These are phyloP conservation scores for Cladorhizidae sp. DNA, from an alignment of 37 sponge, comb jelly and placozoan species.

Conservation along the genomic window DNA sequence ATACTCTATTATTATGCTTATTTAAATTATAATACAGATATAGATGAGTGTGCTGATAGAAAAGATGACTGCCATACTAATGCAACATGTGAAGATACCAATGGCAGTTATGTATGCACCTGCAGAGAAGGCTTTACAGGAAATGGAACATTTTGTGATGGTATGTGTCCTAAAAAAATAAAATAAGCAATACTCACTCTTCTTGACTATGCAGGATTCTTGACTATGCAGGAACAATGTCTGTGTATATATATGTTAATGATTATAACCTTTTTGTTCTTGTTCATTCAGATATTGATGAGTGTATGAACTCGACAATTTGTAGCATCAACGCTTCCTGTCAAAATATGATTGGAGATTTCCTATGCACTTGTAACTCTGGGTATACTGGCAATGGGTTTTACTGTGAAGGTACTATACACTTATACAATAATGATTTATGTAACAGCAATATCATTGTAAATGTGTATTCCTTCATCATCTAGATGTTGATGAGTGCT, in stretches of 20 bases:
- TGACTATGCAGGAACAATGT: too few species aligned
- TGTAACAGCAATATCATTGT: too few species aligned
- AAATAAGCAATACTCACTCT: too few species aligned
- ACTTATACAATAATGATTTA: too few species aligned
- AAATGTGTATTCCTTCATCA: conserved; percentile 7
- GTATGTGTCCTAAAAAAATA: too few species aligned
- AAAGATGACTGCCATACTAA: conserved; percentile 19
- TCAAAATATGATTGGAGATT: conserved; percentile 35
- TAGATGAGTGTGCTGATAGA: conserved; percentile 35
- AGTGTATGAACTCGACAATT: conserved; percentile 3
- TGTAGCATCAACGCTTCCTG: conserved; percentile 23
- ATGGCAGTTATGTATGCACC: conserved; percentile 54
- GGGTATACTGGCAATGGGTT: conserved; percentile 35
- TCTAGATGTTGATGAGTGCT: conserved; percentile 26
- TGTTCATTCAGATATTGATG: conserved; percentile 24
- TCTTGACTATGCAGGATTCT: too few species aligned
- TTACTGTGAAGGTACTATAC: not conserved
- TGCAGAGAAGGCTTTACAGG: conserved; percentile 20
- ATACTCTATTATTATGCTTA: not conserved
- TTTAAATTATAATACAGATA: conserved; percentile 18
- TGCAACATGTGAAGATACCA: conserved; percentile 43
- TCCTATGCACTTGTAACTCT: conserved; percentile 29
- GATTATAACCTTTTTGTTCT: not conserved
- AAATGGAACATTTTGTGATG: conserved; percentile 30
- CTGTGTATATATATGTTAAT: too few species aligned